Evolutionary conservation across 35 echinoderm and acorn worm species (phyloP).

Genomic region (Patiria miniata): DNA sequence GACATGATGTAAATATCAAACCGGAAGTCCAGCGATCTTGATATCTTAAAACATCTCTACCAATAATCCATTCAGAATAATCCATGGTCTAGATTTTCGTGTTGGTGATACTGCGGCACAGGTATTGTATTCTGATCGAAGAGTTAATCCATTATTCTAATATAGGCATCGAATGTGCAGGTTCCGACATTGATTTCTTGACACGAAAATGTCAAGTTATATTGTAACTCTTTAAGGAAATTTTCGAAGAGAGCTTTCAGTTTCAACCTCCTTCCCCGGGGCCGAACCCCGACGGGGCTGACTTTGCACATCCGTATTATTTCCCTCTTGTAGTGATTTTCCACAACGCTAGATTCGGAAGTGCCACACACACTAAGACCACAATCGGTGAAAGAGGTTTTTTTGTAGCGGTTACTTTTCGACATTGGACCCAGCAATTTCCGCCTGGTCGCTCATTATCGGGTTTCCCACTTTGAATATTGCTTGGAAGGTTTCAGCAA

Average conservation of each 20-base stretch:
- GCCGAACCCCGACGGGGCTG: background rate
- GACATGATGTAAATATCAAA: no score
- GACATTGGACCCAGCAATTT: conserved; percentile 16
- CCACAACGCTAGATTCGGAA: background rate
- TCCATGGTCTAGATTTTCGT: no score
- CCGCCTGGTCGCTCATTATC: conserved; percentile 14
- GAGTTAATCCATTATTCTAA: background rate
- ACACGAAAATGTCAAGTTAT: background rate
- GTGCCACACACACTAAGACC: background rate
- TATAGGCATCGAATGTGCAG: background rate
- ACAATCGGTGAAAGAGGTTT: conserved; percentile 3
- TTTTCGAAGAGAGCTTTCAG: background rate
- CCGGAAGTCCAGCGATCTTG: no score
- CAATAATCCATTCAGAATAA: no score
- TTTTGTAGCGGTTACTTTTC: conserved; percentile 9
- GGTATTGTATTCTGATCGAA: background rate
- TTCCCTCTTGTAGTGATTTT: background rate
- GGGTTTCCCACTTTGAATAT: conserved; percentile 21
- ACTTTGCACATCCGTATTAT: conserved; percentile 4
- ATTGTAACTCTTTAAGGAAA: background rate
- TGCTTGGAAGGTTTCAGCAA: background rate
- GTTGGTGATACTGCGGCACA: background rate
- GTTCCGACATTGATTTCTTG: background rate
- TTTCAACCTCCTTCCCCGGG: background rate
- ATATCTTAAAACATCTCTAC: no score